Evolutionary conservation across 30 jellyfish, hydroid and myxozoan genomes (phyloP), one percentile per base, ranked within the genome.

Genomic region (Chironex yamaguchii): DNA sequence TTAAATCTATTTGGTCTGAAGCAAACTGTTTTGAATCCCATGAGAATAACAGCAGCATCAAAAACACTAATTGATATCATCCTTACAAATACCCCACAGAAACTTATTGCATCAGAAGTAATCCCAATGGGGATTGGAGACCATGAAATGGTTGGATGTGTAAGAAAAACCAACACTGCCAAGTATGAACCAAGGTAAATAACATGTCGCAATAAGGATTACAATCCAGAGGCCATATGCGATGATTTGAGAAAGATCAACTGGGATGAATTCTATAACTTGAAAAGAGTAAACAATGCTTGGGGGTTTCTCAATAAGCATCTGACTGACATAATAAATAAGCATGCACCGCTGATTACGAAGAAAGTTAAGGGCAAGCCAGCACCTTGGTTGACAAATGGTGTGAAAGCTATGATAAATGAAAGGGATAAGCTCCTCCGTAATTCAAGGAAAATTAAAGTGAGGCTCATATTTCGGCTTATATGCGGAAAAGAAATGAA

Each of bases 301-400:
- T 70, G 76, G 85, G 29, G 85, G 29, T 54, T 77, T 52, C 65
- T 77, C 3, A 77, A 32, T 21, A 30, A 33, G 2, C 30, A 29
- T 53, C 48, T 79, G 34, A 62, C 84, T 62, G 84, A 14, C 20
- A 21, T 79, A 11, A 54, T 79, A 31, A 62, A 79, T 62, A 62
- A 54, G 69, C 90, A 79, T 79, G 86, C 90, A 29, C 84, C 90
- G 36, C 26, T 79, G 23, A 79, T 79, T 6, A 36, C 85, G 52
- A 79, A 79, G 84, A 79, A 62, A 62, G 71, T 54, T 29, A 79
- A 36, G 20, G 90, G 90, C 25, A 79, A 79, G 50, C 90, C 87
- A 36, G 87, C 81, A 49, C 78, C 81, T 25, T 73, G 86, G 42
- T 36, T 76, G 86, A 72, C 72, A 51, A 76, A 34, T 62, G 84